Base-by-base conservation (phyloP, 2,888 invertebrate genomes). In the Argynnis bischoffii region DNA sequence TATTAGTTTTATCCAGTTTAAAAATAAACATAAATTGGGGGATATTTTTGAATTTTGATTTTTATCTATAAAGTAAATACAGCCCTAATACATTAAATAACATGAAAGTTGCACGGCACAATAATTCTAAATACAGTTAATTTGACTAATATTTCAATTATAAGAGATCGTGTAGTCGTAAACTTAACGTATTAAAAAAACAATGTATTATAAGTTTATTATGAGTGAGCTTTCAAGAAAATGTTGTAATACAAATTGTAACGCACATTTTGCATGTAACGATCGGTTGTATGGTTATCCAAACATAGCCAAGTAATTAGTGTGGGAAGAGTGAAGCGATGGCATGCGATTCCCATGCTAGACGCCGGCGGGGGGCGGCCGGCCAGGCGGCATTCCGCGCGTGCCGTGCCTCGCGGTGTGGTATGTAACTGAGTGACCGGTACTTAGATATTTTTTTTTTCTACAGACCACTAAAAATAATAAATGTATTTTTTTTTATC, bases 381-480 rank as follows among this genome's bases (percentile, higher is more conserved):
- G 66, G 74, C 71, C 67, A 59, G 74, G 75, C 72, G 72, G 71
- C 77, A 77, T 77, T 77, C 76, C 77, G 67, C 67, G 72, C 74
- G 65, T 69, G 74, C 69, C 69, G 70, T 64, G 65, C 50, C 21
- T 55, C 26, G 68, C 50, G 54, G 14, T 6, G 54, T 41, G 1
- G 26, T 26, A 8, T 55, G 55, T 15, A 61, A 18, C 61, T 51
- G 51, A 35, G 31, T 51, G 35, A 61, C 18, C 50, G 13, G 18
- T 51, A 53, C 26, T 61, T 61, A 61, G 50, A 41, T 48, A 46
- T 26, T 59, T 55, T 35, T 15, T n/a, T 55, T 55, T n/a, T 1
- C 31, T 35, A 16, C 41, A 55, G 13, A 16, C n/a, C 6, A 14
- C 35, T 41, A 11, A 11, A 41, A 41, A 41, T 11, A 41, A 41